Evolutionary conservation across 2,797 vertebrate genomes (phyloP).

Genomic region (Otus scops): DNA sequence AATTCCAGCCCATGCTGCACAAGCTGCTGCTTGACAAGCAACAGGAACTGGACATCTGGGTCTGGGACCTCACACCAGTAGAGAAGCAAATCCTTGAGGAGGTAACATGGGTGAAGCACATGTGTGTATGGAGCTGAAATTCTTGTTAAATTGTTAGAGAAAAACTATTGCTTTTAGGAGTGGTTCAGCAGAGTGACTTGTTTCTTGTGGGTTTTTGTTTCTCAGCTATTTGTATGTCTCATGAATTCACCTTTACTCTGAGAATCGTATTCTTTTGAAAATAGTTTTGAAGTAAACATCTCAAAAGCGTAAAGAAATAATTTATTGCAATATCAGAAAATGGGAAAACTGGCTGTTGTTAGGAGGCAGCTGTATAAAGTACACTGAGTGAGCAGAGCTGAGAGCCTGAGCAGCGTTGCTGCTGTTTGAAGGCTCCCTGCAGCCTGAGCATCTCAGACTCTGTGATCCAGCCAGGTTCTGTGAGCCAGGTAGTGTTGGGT

Average conservation of each 20-base stretch:
- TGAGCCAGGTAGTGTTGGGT: neutral
- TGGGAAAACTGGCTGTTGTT: neutral
- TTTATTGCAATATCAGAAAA: neutral
- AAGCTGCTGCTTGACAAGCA: neutral
- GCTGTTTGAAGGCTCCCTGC: neutral
- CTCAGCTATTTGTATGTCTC: neutral
- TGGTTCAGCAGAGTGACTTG: neutral
- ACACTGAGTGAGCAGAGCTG: neutral
- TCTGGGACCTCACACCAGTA: neutral
- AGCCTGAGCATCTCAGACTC: neutral
- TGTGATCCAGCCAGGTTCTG: rapidly evolving
- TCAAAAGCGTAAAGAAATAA: neutral
- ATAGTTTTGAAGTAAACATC: neutral
- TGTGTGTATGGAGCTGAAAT: neutral
- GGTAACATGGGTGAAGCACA: neutral
- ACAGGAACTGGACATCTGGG: neutral
- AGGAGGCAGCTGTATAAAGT: neutral
- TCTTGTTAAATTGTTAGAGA: neutral
- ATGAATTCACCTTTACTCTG: neutral
- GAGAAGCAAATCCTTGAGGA: neutral
- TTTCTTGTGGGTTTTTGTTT: neutral
- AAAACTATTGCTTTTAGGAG: neutral
- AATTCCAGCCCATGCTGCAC: neutral
- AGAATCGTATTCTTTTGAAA: neutral
- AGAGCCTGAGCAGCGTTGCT: neutral